These are phyloP conservation scores for Cancer borealis DNA, from an alignment of 2,888 invertebrate genomes.

Conservation along the genomic window DNA sequence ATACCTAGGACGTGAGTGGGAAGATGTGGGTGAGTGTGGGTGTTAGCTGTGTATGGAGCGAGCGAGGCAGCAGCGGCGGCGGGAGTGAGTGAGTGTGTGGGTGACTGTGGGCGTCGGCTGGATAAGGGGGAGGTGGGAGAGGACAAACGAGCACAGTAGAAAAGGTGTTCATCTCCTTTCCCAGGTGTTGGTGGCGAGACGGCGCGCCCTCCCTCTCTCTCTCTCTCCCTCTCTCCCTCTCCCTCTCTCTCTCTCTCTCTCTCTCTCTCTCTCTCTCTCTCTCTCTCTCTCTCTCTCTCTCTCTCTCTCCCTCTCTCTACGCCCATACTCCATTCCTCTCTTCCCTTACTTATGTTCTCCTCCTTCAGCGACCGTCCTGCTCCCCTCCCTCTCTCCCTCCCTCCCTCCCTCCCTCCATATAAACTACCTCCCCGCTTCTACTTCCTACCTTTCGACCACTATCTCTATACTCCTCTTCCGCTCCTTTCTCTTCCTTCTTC, in stretches of 20 bases:
- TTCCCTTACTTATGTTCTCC: background rate
- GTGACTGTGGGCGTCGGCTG: conserved; percentile 43
- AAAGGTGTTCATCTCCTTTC: conserved; percentile 38
- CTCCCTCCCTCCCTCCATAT: background rate
- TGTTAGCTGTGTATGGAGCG: conserved; percentile 2
- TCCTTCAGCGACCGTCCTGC: background rate
- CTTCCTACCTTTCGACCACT: background rate
- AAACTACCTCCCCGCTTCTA: background rate
- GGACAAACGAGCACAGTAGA: conserved; percentile 12
- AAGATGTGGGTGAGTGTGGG: background rate
- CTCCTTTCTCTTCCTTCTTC: background rate
- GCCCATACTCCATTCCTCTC: background rate
- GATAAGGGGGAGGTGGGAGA: conserved; percentile 25
- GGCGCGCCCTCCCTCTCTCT: background rate
- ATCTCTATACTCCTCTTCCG: background rate
- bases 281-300: background rate
- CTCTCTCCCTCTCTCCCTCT: background rate
- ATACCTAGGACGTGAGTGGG: background rate
- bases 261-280: background rate
- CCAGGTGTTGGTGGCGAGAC: conserved; percentile 3
- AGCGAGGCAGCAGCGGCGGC: background rate
- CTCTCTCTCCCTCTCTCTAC: background rate
- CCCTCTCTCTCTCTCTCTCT: background rate
- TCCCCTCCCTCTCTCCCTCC: conserved; percentile 33
- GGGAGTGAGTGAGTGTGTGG: conserved; percentile 39